A percentile compares a stretch with the other conserved stretches of the same genome.
Evolutionary conservation across 2,797 vertebrate genomes (phyloP).

Genomic region (Brachyrhaphis roseni): DNA sequence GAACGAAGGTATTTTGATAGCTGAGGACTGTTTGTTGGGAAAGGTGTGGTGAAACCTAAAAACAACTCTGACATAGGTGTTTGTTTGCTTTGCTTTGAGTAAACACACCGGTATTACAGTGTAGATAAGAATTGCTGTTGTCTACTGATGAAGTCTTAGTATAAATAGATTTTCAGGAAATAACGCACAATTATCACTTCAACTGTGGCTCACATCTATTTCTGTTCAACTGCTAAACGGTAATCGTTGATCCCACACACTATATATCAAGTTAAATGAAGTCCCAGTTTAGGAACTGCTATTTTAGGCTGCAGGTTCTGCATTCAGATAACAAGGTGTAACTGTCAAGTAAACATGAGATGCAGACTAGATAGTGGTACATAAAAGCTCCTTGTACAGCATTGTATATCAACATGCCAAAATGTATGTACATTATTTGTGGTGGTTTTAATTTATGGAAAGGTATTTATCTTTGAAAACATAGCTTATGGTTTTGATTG

Average conservation of each 20-base stretch:
- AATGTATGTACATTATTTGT: background rate
- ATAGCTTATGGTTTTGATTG: background rate
- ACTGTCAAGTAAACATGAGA: conserved; percentile 2
- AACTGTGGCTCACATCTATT: background rate
- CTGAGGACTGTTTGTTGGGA: background rate
- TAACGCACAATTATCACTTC: background rate
- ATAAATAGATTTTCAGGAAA: background rate
- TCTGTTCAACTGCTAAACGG: background rate
- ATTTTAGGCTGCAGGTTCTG: background rate
- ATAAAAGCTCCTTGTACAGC: background rate
- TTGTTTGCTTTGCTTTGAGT: background rate
- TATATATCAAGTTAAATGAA: conserved; percentile 1
- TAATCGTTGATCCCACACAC: background rate
- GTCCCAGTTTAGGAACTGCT: background rate
- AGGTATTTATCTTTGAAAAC: background rate
- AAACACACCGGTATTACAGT: background rate
- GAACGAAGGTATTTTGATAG: background rate
- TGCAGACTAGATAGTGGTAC: background rate
- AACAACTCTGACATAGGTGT: conserved; percentile 2
- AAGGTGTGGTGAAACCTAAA: background rate
- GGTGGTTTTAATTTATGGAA: background rate
- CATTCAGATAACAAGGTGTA: background rate
- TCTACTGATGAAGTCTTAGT: background rate
- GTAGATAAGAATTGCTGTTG: background rate
- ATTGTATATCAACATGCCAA: background rate